phyloP scores from a whole-genome alignment of 2,113 vertebrate species.

The Tragulus kanchil region DNA sequence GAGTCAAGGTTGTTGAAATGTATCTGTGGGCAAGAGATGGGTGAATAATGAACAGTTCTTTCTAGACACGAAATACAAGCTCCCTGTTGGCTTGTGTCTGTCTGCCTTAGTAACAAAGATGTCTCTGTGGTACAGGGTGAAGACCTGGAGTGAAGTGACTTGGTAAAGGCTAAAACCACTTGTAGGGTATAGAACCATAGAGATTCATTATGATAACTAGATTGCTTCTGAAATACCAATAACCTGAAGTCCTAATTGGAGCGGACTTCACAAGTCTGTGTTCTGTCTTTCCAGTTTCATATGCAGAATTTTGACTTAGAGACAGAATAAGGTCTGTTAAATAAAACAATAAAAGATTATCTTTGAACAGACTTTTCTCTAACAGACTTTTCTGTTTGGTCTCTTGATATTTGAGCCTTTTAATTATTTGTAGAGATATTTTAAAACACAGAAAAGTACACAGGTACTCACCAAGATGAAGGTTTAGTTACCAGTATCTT shows the following conservation, averaged over 20 bases:
- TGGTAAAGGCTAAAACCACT: neutral
- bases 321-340: constrained; percentile 19
- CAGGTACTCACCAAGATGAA: neutral
- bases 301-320: constrained; percentile 3
- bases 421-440: constrained; percentile 19
- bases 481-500: constrained; percentile 32
- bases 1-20: constrained; percentile 73
- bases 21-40: constrained; percentile 73
- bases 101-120: constrained; percentile 81
- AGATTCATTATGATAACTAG: neutral
- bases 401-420: constrained; percentile 1
- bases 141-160: neutral
- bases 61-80: constrained; percentile 33
- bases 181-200: neutral
- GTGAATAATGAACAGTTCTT: constrained; percentile 77
- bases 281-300: constrained; percentile 18
- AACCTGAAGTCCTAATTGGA: neutral
- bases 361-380: neutral
- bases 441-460: neutral
- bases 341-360: neutral
- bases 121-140: constrained; percentile 65
- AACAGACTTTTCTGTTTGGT: neutral
- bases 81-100: constrained; percentile 49
- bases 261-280: neutral
- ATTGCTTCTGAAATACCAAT: neutral